Base-by-base conservation (phyloP, 2,113 vertebrate genomes). In the Pluvianellus socialis region DNA sequence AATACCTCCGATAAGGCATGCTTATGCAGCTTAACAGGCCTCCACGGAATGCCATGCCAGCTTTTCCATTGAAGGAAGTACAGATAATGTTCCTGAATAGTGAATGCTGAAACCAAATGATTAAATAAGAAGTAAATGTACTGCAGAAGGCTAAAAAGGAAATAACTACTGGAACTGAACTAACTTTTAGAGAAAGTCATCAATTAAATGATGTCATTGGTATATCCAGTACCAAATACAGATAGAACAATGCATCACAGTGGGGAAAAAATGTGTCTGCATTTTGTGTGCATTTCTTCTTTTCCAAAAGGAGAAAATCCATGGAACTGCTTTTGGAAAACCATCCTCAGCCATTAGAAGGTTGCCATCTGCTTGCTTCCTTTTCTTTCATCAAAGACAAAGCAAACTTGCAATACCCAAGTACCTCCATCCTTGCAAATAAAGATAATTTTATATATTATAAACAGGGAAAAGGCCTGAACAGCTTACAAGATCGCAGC, bases 21-120 rank as follows among this genome's bases (percentile, higher is more conserved):
- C 89, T 79, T 73, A 33, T 66, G 59, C 58, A 92, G 91, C 62
- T 96, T 88, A 79, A 56, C 87, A 87, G 89, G 67, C 49, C 33
- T 92, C 72, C 50, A 13, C 33, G 65, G 94, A 97, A 94, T 94
- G 89, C 61, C 81, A 61, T 53, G 87, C 27, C 70, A 75, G 83
- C 21, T 86, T 96, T 96, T 93, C 93, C 80, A 33, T 4, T 77
- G 83, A 92, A 92, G 86, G 94, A 94, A 88, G 80, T 27, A 63
- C 35, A 92, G 92, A 96, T 88, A 95, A 92, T 30, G 56, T 17
- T 88, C 53, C 59, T 94, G 79, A 96, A 81, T 35, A 94, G 53
- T 26, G 74, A 87, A 90, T 50, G 50, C 35, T 68, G 55, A 96
- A 79, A 79, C 13, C 4, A 67, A 62, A 70, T 20, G 7, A 88